Conservation (phyloP, 2,888 invertebrate species). For the Drosophila demipolita region DNA sequence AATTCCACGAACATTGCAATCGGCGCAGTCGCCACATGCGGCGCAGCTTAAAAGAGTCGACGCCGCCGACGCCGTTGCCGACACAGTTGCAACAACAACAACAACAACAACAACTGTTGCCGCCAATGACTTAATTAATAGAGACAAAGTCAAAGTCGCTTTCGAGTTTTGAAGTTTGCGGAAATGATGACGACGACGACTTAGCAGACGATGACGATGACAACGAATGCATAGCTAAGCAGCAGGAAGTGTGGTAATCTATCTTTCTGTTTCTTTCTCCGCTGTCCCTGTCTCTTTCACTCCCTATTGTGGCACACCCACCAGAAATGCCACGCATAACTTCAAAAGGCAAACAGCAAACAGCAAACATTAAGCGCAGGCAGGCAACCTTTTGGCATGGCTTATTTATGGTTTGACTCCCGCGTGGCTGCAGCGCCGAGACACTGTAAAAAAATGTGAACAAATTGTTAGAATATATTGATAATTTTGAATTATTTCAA, state of each 20-base stretch:
- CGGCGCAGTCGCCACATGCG: constrained; percentile 59
- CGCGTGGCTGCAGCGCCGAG: constrained; percentile 30
- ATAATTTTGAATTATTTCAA: not conserved
- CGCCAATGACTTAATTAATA: constrained; percentile 79
- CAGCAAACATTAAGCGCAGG: constrained; percentile 39
- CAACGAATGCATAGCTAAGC: constrained; percentile 54
- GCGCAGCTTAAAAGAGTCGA: constrained; percentile 67
- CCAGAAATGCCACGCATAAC: constrained; percentile 51
- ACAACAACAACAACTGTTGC: constrained; percentile 28
- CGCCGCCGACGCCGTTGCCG: constrained; percentile 62
- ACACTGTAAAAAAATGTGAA: not conserved
- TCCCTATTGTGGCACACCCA: constrained; percentile 35
- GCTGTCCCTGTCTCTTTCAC: not conserved
- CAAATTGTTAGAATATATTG: not conserved
- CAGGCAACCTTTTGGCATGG: constrained; percentile 44
- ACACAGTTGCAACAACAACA: not conserved
- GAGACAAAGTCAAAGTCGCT: constrained; percentile 69
- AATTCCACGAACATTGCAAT: constrained; percentile 76
- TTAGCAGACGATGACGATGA: constrained; percentile 17
- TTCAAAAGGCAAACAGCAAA: constrained; percentile 24
- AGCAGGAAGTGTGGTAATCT: constrained; percentile 55
- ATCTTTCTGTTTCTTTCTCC: not conserved
- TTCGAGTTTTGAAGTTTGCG: constrained; percentile 47
- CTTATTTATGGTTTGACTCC: constrained; percentile 67
- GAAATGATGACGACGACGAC: constrained; percentile 63